Conservation (phyloP, 1,140 invertebrate genomes). For the Cydia strobilella region DNA sequence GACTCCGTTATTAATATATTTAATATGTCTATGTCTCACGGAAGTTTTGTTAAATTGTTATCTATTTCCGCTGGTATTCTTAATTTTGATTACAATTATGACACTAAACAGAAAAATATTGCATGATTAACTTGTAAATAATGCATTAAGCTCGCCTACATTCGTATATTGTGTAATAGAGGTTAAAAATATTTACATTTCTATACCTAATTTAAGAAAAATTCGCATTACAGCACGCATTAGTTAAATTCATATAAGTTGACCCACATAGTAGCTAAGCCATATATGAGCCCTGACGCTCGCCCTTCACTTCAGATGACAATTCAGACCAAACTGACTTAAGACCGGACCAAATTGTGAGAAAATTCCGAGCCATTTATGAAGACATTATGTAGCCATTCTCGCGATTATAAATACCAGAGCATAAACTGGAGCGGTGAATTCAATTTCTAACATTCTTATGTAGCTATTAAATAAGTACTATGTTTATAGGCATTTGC, state of each 20-base stretch:
- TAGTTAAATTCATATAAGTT: conserved; percentile 27
- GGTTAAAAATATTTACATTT: too few relatives aligned
- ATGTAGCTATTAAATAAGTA: neutral
- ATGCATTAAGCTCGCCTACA: too few relatives aligned
- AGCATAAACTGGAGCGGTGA: neutral
- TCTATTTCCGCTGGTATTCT: too few relatives aligned
- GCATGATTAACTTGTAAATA: too few relatives aligned
- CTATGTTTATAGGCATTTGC: neutral
- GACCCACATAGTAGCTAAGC: conserved; percentile 11
- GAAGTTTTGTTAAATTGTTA: too few relatives aligned
- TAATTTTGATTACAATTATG: too few relatives aligned
- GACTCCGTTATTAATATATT: too few relatives aligned
- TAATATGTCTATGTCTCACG: too few relatives aligned
- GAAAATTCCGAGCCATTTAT: conserved; percentile 25
- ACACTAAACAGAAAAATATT: too few relatives aligned
- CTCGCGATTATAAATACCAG: conserved; percentile 16
- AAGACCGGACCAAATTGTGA: conserved; percentile 2
- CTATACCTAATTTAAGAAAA: neutral
- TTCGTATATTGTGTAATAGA: too few relatives aligned
- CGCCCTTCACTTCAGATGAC: conserved; percentile 29
- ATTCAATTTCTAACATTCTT: neutral
- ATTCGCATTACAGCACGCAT: neutral
- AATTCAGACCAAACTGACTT: conserved; percentile 13
- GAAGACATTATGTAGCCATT: neutral
- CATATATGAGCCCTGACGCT: conserved; percentile 27